Percentiles rank a stretch among this genome's conserved stretches.
Evolutionary conservation across 2,888 invertebrate genomes (phyloP).

Genomic region (Rugalucina vietnamica): DNA sequence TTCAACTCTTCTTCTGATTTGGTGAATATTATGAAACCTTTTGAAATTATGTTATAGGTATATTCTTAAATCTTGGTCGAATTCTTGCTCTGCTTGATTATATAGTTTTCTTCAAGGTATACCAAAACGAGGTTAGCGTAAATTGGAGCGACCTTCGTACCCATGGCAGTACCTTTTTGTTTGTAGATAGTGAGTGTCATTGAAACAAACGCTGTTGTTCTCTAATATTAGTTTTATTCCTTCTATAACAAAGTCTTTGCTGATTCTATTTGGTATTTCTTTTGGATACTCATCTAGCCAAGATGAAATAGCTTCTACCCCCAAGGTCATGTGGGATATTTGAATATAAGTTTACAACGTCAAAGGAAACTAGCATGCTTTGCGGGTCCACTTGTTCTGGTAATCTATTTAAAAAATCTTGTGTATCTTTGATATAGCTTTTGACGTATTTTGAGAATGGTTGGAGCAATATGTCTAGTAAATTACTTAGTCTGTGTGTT

Average conservation of each 20-base stretch:
- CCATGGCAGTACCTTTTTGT: background rate
- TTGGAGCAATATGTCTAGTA: background rate
- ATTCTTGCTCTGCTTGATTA: too few species aligned
- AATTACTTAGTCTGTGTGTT: background rate
- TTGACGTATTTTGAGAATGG: background rate
- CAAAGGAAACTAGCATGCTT: background rate
- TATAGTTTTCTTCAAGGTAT: background rate
- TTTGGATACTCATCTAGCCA: background rate
- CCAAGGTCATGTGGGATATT: background rate
- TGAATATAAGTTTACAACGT: background rate
- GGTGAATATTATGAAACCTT: too few species aligned
- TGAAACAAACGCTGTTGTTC: background rate
- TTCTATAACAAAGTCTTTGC: background rate
- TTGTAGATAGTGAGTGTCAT: background rate
- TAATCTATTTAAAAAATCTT: background rate
- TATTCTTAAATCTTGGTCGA: too few species aligned
- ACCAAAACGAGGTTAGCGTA: background rate
- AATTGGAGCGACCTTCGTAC: background rate
- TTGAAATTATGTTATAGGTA: too few species aligned
- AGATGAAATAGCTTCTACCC: background rate
- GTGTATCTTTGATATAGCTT: background rate
- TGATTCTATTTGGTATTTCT: background rate
- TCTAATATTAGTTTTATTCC: background rate
- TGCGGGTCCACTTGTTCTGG: background rate
- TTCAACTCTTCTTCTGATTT: too few species aligned